Evolutionary conservation across 2,797 vertebrate species (phyloP).

Genomic region (Rallus crepitans): DNA sequence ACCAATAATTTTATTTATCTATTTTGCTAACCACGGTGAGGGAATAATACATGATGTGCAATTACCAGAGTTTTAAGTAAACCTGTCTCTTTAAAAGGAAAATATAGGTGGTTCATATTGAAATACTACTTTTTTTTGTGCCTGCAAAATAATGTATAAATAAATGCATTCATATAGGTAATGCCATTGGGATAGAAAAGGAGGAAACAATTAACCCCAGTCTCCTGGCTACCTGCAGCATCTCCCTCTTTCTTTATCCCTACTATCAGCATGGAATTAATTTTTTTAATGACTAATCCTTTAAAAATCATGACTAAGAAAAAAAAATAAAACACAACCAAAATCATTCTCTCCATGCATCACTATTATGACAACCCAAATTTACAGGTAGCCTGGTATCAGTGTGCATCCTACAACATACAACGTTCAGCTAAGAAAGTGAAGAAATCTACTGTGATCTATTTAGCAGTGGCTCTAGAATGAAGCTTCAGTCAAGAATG

Average conservation of each 20-base stretch:
- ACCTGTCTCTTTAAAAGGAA: not conserved
- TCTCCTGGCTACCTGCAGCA: not conserved
- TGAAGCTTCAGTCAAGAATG: not conserved
- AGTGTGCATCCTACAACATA: not conserved
- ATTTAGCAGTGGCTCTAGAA: not conserved
- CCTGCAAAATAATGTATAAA: not conserved
- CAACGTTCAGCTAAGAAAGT: not conserved
- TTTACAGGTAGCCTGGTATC: not conserved
- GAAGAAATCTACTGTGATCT: not conserved
- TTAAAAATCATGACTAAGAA: not conserved
- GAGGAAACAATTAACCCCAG: accelerated
- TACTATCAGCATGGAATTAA: not conserved
- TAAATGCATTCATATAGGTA: not conserved
- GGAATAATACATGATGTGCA: not conserved
- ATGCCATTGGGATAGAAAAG: not conserved
- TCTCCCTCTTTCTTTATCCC: not conserved
- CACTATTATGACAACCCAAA: not conserved
- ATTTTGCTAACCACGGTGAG: not conserved
- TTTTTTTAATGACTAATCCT: not conserved
- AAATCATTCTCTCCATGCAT: not conserved
- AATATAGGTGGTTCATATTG: not conserved
- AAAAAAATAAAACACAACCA: not conserved
- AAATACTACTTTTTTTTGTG: not conserved
- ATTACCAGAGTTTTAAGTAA: not conserved
- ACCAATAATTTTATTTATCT: not conserved